Evolutionary conservation across 2,113 vertebrate genomes (phyloP).

Genomic region (Oenanthe oenanthe): DNA sequence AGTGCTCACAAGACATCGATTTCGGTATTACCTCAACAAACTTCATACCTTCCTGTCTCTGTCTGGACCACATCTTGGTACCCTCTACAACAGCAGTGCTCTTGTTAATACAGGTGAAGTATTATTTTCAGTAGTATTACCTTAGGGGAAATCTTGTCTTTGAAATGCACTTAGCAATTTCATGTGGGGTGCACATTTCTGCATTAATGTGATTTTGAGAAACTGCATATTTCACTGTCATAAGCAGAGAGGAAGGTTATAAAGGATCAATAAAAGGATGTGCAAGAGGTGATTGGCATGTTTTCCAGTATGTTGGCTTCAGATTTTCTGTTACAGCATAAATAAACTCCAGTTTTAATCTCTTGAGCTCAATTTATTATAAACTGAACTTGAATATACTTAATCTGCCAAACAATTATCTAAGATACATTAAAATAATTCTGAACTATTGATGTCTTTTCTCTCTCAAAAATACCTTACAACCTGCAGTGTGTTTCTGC

Average conservation of each 20-base stretch:
- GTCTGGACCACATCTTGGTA: slow-evolving; percentile 97
- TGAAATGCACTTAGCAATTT: not conserved
- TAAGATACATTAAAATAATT: not conserved
- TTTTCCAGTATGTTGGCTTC: not conserved
- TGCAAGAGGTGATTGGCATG: not conserved
- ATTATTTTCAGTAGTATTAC: not conserved
- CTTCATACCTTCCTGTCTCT: slow-evolving; percentile 97
- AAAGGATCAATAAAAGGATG: not conserved
- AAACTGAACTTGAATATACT: not conserved
- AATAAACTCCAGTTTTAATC: not conserved
- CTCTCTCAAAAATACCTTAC: not conserved
- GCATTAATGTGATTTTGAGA: not conserved
- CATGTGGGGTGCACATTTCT: not conserved
- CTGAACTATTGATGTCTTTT: not conserved
- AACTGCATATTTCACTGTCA: not conserved
- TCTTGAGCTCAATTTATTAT: not conserved
- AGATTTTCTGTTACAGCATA: not conserved
- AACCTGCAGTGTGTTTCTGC: not conserved
- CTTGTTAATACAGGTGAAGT: slow-evolving; percentile 94
- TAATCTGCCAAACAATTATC: not conserved
- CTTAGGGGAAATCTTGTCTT: not conserved
- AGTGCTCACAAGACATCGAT: slow-evolving; percentile 92
- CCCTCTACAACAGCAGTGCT: slow-evolving; percentile 97
- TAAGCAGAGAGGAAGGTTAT: not conserved
- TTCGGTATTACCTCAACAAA: slow-evolving; percentile 94